These are phyloP conservation scores for Luperina testacea DNA, from an alignment of 2,888 invertebrate species.

Conservation along the genomic window DNA sequence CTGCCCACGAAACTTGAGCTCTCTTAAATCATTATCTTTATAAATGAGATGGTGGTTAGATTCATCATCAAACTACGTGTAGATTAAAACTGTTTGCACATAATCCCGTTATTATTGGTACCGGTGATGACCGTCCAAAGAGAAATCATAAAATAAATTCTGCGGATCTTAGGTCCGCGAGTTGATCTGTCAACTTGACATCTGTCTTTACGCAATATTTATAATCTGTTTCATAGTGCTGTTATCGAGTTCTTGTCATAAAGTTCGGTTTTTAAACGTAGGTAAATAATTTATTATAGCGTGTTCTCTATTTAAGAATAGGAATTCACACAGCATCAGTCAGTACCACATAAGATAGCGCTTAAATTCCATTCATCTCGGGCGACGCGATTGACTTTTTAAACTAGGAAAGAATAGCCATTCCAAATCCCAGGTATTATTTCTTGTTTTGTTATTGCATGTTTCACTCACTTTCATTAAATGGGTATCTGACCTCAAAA, in stretches of 20 bases:
- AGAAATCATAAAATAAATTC: constrained; percentile 54
- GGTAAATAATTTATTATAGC: neutral
- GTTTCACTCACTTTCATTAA: neutral
- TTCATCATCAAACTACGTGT: constrained; percentile 31
- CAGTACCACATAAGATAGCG: constrained; percentile 30
- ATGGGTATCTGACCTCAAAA: neutral
- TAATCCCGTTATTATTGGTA: constrained; percentile 56
- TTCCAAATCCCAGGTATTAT: constrained; percentile 30
- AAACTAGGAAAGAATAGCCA: constrained; percentile 8
- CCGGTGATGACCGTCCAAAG: constrained; percentile 60
- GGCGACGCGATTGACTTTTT: constrained; percentile 14
- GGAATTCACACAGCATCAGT: constrained; percentile 44
- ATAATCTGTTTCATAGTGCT: constrained; percentile 28
- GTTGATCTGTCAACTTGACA: constrained; percentile 28
- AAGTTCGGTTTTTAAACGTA: constrained; percentile 41
- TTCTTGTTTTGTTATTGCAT: neutral
- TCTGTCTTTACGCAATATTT: constrained; percentile 2
- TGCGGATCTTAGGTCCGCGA: neutral
- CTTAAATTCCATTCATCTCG: constrained; percentile 19
- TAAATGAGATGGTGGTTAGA: constrained; percentile 19
- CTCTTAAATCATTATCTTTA: constrained; percentile 40
- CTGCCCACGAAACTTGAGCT: constrained; percentile 7
- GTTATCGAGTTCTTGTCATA: neutral
- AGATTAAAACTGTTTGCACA: constrained; percentile 45
- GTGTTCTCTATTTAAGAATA: constrained; percentile 27